Base-by-base conservation (phyloP, 2,113 vertebrate genomes). In the Boulengeromyrus knoepffleri region DNA sequence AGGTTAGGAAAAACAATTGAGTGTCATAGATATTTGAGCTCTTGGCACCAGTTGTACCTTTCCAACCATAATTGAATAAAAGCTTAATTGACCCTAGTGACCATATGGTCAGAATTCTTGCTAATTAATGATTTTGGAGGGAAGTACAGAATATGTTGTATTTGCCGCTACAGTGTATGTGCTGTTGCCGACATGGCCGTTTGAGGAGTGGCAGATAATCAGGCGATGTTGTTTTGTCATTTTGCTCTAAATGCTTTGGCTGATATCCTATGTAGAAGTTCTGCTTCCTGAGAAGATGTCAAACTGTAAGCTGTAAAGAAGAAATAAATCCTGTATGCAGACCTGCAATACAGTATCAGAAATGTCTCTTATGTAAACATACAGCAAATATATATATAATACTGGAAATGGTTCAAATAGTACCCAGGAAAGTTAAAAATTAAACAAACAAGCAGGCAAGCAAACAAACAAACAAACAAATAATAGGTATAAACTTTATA, bases 61-160 rank as follows among this genome's bases (percentile, higher is more conserved):
- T 53, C 74, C 80, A 19, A 39, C 36, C 31, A 56, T 89, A 77
- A 89, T 36, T 89, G 88, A 80, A 27, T 84, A 50, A 56, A 89
- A 74, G 88, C 31, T 88, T 46, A 53, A 53, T 83, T 84, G 85
- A 87, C 85, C 85, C 85, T 47, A 53, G 50, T 87, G 85, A 87
- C 85, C 85, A 87, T 87, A 87, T 87, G 85, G 85, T 56, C 36
- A 19, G 85, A 27, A 87, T 53, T 31, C 85, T 56, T 87, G 47
- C n/a, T 53, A 87, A 87, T 87, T 87, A 87, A 87, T 87, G 85
- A 36, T 53, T 87, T 53, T 52, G 50, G 27, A 31, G 49, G 47
- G 47, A n/a, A 7, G 3, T 87, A 31, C 49, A 39, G 50, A 53
- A 87, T 3, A 21, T 53, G 85, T 24, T 0, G 6, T n/a, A 87